Conservation (phyloP, 2,888 invertebrate species). For the Notodromas monacha region DNA sequence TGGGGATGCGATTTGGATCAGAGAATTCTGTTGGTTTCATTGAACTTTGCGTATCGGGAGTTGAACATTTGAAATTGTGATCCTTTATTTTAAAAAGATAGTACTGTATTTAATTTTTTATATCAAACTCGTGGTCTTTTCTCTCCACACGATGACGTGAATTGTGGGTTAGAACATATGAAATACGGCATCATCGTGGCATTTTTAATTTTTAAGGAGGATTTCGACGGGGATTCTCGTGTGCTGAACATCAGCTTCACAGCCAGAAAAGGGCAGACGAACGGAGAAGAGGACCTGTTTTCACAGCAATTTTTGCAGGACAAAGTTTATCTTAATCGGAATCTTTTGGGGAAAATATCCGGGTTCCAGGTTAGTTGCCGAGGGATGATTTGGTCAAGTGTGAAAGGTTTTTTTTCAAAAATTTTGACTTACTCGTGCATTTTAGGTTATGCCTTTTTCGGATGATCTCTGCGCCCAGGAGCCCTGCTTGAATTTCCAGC, state of each 20-base stretch:
- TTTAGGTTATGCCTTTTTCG: constrained; percentile 59
- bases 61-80: no score
- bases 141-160: no score
- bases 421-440: constrained; percentile 7
- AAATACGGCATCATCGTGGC: no score
- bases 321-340: constrained; percentile 63
- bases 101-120: no score
- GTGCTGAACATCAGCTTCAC: constrained; percentile 81
- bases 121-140: no score
- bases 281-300: constrained; percentile 36
- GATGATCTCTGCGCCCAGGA: constrained; percentile 83
- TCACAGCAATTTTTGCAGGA: constrained; percentile 69
- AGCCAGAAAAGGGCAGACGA: constrained; percentile 42
- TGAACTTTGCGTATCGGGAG: no score
- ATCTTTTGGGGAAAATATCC: constrained; percentile 49
- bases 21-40: no score
- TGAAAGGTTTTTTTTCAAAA: constrained; percentile 5
- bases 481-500: constrained; percentile 72
- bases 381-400: constrained; percentile 6
- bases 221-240: constrained; percentile 51
- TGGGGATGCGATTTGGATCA: no score
- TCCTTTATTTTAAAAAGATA: no score
- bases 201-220: constrained; percentile 35
- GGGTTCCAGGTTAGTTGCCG: constrained; percentile 31
- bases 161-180: no score